Evolutionary conservation across 1,140 invertebrate genomes (phyloP).

Genomic region (Neodiprion lecontei): DNA sequence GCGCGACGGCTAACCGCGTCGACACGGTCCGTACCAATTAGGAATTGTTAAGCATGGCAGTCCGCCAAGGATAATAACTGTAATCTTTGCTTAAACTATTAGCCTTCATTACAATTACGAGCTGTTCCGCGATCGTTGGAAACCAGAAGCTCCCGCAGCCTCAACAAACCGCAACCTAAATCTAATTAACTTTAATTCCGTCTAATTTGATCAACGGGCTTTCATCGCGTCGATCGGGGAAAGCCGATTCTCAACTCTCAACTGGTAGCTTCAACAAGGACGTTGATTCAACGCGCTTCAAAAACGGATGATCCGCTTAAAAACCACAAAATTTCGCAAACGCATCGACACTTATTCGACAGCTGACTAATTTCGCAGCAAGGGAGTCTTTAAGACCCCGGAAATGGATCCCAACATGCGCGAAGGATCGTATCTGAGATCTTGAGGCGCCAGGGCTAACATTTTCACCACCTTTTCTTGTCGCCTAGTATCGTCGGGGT

Average conservation of each 20-base stretch:
- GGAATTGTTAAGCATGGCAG: neutral
- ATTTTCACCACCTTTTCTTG: conserved; percentile 46
- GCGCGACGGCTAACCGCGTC: neutral
- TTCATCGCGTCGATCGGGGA: conserved; percentile 5
- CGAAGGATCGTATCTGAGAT: conserved; percentile 20
- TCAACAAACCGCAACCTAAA: conserved; percentile 2
- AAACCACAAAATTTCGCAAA: too few species aligned
- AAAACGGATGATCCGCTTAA: too few species aligned
- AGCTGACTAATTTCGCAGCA: too few species aligned
- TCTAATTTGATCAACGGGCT: conserved; percentile 32
- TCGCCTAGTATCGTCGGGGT: neutral
- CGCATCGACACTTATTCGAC: too few species aligned
- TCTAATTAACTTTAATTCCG: conserved; percentile 41
- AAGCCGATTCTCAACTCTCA: too few species aligned
- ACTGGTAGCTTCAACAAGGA: too few species aligned
- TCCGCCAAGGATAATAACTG: conserved; percentile 33
- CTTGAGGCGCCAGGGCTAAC: conserved; percentile 45
- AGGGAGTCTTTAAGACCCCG: too few species aligned
- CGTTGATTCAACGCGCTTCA: too few species aligned
- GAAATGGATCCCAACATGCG: too few species aligned
- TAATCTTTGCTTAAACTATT: conserved; percentile 44
- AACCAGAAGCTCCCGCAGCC: conserved; percentile 17
- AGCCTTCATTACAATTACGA: conserved; percentile 30
- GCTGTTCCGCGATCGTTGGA: conserved; percentile 16
- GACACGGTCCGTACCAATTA: conserved; percentile 16